Evolutionary conservation across 2,888 invertebrate genomes (phyloP).

Genomic region (Chrysomela aeneicollis): DNA sequence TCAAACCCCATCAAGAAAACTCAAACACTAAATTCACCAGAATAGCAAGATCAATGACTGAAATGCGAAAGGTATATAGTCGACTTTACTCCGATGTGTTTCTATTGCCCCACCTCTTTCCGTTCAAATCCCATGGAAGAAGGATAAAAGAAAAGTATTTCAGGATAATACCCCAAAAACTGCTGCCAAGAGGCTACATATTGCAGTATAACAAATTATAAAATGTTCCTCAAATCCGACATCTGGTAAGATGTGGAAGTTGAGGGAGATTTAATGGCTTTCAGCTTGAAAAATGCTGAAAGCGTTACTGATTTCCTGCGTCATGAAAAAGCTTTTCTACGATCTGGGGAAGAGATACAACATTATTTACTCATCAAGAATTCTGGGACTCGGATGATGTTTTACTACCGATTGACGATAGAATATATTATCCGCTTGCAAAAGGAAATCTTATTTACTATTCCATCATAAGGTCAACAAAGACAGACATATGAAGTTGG

Average conservation of each 20-base stretch:
- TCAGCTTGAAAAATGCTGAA: conserved; percentile 7
- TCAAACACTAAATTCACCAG: too few species aligned
- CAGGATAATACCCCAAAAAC: conserved; percentile 1
- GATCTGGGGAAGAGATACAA: conserved; percentile 20
- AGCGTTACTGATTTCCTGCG: conserved; percentile 3
- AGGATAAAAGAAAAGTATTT: neutral
- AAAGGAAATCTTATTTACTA: neutral
- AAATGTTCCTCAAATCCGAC: neutral
- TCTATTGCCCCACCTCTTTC: neutral
- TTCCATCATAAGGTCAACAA: neutral
- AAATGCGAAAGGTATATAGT: too few species aligned
- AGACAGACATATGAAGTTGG: neutral
- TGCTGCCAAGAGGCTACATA: neutral
- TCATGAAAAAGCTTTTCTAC: neutral
- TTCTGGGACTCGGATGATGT: conserved; percentile 27
- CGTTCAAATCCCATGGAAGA: neutral
- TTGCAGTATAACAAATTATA: conserved; percentile 7
- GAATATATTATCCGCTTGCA: conserved; percentile 12
- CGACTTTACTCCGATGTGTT: too few species aligned
- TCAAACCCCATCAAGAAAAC: too few species aligned
- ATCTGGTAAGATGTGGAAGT: conserved; percentile 5
- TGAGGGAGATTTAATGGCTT: conserved; percentile 7
- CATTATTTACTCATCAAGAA: conserved; percentile 33
- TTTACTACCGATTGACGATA: conserved; percentile 25
- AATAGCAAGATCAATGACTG: too few species aligned